Evolutionary conservation across 2,113 vertebrate genomes (phyloP).

Genomic region (Pollimyrus isidori): DNA sequence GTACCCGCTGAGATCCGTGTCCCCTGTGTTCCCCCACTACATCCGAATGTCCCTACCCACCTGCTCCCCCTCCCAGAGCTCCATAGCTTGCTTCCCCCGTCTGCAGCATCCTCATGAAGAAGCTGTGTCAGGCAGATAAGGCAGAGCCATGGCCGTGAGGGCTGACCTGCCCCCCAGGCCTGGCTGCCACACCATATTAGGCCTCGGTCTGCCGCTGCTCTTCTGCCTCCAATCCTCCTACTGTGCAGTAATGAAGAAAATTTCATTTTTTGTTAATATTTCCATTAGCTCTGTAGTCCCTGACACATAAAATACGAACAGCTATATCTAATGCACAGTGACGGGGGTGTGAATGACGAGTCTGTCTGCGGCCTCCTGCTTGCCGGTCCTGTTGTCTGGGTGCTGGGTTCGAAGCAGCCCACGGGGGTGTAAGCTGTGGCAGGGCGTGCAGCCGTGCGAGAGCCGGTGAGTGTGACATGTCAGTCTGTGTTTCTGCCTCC

Average conservation of each 20-base stretch:
- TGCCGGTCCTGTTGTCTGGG: not conserved
- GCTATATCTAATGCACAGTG: slow-evolving; percentile 3
- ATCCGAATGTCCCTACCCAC: not conserved
- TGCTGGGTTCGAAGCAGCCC: slow-evolving; percentile 4
- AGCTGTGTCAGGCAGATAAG: slow-evolving; percentile 59
- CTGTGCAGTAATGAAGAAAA: not conserved
- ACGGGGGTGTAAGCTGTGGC: slow-evolving; percentile 13
- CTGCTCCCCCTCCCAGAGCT: not conserved
- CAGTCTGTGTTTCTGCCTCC: not conserved
- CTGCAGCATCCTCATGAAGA: slow-evolving; percentile 45
- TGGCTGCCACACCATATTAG: slow-evolving; percentile 46
- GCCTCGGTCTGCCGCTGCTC: slow-evolving; percentile 33
- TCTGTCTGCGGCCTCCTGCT: not conserved
- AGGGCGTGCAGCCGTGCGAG: not conserved
- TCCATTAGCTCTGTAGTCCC: not conserved
- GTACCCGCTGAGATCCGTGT: not conserved
- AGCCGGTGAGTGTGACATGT: not conserved
- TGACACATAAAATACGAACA: slow-evolving; percentile 8
- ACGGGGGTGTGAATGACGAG: not conserved
- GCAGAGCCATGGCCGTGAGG: slow-evolving; percentile 47
- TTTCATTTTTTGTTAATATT: slow-evolving; percentile 15
- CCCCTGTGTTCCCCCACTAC: not conserved
- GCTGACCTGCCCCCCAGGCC: slow-evolving; percentile 35
- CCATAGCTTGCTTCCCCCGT: slow-evolving; percentile 27
- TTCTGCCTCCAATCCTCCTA: not conserved